phyloP scores from a whole-genome alignment of 2,113 vertebrate species.

The Clarias batrachus region DNA sequence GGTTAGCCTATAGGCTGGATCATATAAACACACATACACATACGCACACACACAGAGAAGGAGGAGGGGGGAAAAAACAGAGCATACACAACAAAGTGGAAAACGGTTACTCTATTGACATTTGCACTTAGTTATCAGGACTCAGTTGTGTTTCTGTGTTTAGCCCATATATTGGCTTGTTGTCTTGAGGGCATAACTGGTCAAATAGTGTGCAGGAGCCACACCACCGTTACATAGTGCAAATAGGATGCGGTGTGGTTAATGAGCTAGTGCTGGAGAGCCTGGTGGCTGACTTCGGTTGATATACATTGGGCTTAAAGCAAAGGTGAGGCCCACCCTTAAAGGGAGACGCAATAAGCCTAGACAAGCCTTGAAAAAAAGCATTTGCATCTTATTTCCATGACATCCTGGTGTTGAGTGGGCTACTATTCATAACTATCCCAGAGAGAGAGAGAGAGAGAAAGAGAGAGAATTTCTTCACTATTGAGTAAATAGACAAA shows the following conservation, averaged over 20 bases:
- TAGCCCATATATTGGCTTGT: conserved; percentile 34
- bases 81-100: conserved; percentile 39
- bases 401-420: conserved; percentile 56
- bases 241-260: conserved; percentile 52
- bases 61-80: not conserved
- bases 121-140: conserved; percentile 29
- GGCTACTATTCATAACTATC: conserved; percentile 55
- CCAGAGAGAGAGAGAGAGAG: conserved; percentile 25
- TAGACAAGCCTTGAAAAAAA: conserved; percentile 54
- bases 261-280: conserved; percentile 11
- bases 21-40: not conserved
- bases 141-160: conserved; percentile 38
- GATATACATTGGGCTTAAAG: conserved; percentile 17
- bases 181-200: conserved; percentile 51
- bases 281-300: not conserved
- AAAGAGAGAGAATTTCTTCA: conserved; percentile 22
- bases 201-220: conserved; percentile 35
- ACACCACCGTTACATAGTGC: conserved; percentile 42
- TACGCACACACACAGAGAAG: not conserved
- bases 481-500: conserved; percentile 56
- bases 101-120: conserved; percentile 43
- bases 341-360: conserved; percentile 47
- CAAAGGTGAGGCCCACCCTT: not conserved
- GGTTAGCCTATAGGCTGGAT: conserved; percentile 8
- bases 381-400: conserved; percentile 79